These are phyloP conservation scores for Arge pagana DNA, from an alignment of 2,888 invertebrate species.

Conservation along the genomic window DNA sequence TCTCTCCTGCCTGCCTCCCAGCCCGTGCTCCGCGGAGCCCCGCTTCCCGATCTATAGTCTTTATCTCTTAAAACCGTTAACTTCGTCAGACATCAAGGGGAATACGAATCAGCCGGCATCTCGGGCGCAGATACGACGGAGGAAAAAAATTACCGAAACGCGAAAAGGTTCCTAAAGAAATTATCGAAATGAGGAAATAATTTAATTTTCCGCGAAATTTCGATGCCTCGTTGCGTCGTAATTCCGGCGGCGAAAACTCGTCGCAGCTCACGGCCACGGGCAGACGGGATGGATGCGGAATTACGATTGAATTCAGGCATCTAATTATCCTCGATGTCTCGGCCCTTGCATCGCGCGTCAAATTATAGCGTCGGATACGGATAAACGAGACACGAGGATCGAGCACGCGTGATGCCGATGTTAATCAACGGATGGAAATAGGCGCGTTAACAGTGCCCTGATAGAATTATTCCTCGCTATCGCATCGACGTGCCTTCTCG, in stretches of 20 bases:
- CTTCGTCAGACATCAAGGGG: constrained; percentile 55
- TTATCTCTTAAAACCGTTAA: constrained; percentile 58
- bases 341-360: constrained; percentile 7
- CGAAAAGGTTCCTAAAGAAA: constrained; percentile 3
- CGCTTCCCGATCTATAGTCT: constrained; percentile 50
- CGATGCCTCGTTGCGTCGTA: neutral
- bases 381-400: constrained; percentile 12
- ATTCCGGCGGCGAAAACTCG: constrained; percentile 1
- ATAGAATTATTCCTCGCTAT: constrained; percentile 17
- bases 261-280: neutral
- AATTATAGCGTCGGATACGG: constrained; percentile 9
- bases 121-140: constrained; percentile 40
- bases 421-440: constrained; percentile 22
- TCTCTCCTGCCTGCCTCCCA: constrained; percentile 33
- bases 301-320: neutral
- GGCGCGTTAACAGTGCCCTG: constrained; percentile 12
- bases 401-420: constrained; percentile 18
- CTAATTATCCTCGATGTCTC: neutral
- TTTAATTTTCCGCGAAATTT: constrained; percentile 3
- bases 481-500: constrained; percentile 7
- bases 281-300: constrained; percentile 2
- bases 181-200: constrained; percentile 13
- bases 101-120: constrained; percentile 54
- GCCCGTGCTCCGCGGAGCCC: constrained; percentile 31
- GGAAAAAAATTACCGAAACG: constrained; percentile 34